Conservation (phyloP, 2,888 invertebrate genomes). For the Rotaria sp. region DNA sequence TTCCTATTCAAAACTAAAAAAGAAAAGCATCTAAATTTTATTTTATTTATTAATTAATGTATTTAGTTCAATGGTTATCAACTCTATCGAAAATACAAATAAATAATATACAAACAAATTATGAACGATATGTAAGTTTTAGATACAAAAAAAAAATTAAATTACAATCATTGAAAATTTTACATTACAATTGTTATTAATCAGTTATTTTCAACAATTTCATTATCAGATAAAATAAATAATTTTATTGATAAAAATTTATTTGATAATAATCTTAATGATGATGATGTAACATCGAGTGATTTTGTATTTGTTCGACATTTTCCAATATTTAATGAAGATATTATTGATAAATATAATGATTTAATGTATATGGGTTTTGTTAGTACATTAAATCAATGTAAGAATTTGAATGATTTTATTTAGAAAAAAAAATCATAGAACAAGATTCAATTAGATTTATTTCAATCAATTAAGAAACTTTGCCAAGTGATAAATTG, state of each 20-base stretch:
- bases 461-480: too few species aligned
- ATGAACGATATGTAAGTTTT: background rate
- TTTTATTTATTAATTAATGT: too few species aligned
- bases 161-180: background rate
- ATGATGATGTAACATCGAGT: background rate
- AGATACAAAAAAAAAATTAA: background rate
- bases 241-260: background rate
- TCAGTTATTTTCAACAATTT: background rate
- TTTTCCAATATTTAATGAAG: background rate
- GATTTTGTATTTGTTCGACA: slow-evolving; percentile 14
- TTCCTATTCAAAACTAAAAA: too few species aligned
- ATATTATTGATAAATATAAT: background rate
- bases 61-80: background rate
- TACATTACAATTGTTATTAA: background rate
- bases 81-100: background rate
- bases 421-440: too few species aligned
- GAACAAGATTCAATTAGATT: too few species aligned
- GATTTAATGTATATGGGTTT: background rate
- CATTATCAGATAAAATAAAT: background rate
- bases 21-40: too few species aligned
- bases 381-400: background rate
- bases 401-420: too few species aligned
- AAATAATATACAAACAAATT: background rate
- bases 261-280: background rate
- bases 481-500: too few species aligned